Evolutionary conservation across 2,888 invertebrate species (phyloP), one percentile per base, ranked within the genome.

Genomic region (Cepaea hortensis): DNA sequence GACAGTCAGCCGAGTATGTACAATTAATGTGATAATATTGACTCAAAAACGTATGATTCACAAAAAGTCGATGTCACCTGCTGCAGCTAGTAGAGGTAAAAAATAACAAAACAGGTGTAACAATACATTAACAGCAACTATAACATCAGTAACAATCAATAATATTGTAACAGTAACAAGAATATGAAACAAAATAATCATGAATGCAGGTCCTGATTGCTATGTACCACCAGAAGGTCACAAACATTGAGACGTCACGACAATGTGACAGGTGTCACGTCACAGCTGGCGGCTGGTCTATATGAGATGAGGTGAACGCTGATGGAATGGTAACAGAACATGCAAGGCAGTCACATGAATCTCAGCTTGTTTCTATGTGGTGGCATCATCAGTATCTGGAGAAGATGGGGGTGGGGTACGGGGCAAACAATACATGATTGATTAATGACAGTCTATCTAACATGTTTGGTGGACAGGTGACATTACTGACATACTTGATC

Each of bases 301-400:
- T 15, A 9, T n/a, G 48, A 73, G 65, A 35, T 75, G 83, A 46
- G 55, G 55, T 83, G 62, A 75, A 55, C 61, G 83, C 83, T 35
- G 46, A 83, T 61, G 83, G 83, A 83, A 83, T 83, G 83, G 61
- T 83, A 75, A 5, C 35, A 83, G 62, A 62, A 62, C 7, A 23
- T 75, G 75, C 83, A 75, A 62, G 83, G 62, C 75, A 62, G 55
- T 75, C 62, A 13, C 62, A 83, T 23, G 15, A 15, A 23, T 75
- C 11, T 18, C 61, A 35, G 62, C 62, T 46, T 72, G 9, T 15
- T 75, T 35, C 75, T 62, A 75, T 9, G 15, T n/a, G 75, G 9
- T n/a, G 23, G 62, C 62, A 23, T 20, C 83, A 83, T 83, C 75
- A 83, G 75, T 83, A 83, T 48, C 83, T 83, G 83, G 13, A 72